These are phyloP conservation scores for Eumerus sabulonum DNA, from an alignment of 2,888 invertebrate species.

Conservation along the genomic window DNA sequence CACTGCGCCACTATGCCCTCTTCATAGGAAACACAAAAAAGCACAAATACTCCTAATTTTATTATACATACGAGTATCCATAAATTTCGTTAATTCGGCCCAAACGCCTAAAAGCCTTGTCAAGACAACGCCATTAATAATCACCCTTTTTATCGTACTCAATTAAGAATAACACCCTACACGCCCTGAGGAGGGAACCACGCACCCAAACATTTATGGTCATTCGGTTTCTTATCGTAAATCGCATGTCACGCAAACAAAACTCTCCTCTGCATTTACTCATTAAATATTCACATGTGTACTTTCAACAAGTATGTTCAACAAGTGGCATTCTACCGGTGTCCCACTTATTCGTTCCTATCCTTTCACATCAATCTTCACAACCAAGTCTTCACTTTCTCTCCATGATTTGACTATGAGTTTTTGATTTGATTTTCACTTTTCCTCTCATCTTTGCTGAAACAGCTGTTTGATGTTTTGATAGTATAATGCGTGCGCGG, in stretches of 20 bases:
- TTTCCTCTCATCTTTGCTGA: background rate
- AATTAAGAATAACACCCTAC: constrained; percentile 45
- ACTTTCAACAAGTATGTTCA: constrained; percentile 25
- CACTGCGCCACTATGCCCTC: too few relatives aligned
- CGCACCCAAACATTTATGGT: constrained; percentile 48
- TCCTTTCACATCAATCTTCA: constrained; percentile 37
- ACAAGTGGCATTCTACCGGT: constrained; percentile 40
- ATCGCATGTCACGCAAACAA: constrained; percentile 54
- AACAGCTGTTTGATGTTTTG: constrained; percentile 61
- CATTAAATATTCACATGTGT: constrained; percentile 42
- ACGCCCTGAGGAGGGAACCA: constrained; percentile 47
- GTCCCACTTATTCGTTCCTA: constrained; percentile 18
- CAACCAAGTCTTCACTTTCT: constrained; percentile 24
- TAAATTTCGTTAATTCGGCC: too few relatives aligned
- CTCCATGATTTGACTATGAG: constrained; percentile 10
- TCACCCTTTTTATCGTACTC: constrained; percentile 1
- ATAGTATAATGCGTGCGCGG: constrained; percentile 39
- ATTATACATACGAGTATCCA: too few relatives aligned
- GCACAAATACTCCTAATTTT: too few relatives aligned
- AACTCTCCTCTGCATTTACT: constrained; percentile 2
- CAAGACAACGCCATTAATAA: too few relatives aligned
- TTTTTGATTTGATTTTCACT: background rate
- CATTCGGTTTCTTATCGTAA: constrained; percentile 13
- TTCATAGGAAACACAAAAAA: too few relatives aligned
- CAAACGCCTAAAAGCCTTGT: too few relatives aligned